A percentile compares a stretch with the other conserved stretches of the same genome.
These are phyloP conservation scores for Oncopeltus fasciatus DNA, from an alignment of 1,140 invertebrate genomes.

Conservation along the genomic window DNA sequence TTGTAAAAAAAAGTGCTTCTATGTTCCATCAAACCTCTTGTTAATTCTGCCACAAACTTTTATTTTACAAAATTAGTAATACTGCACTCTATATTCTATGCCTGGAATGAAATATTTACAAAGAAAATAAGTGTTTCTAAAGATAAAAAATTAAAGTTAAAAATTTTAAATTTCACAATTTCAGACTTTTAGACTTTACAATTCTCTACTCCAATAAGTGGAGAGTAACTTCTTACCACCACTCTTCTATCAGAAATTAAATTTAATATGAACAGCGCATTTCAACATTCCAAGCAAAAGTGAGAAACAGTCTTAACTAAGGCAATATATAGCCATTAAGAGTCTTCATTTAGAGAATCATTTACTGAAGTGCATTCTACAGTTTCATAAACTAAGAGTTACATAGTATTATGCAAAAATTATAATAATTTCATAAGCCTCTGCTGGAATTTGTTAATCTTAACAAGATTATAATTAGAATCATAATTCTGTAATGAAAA, in stretches of 20 bases:
- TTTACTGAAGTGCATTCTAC: too few relatives aligned
- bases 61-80: background rate
- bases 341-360: too few relatives aligned
- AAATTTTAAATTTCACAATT: constrained; percentile 23
- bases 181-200: constrained; percentile 21
- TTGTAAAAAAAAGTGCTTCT: too few relatives aligned
- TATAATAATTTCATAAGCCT: too few relatives aligned
- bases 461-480: too few relatives aligned
- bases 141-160: constrained; percentile 22
- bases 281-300: constrained; percentile 5
- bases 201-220: constrained; percentile 12
- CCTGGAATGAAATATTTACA: background rate
- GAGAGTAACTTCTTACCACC: background rate
- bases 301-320: constrained; percentile 15
- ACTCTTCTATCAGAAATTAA: background rate
- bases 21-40: too few relatives aligned
- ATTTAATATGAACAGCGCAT: background rate
- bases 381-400: too few relatives aligned
- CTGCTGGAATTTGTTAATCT: too few relatives aligned
- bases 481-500: too few relatives aligned
- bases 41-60: background rate
- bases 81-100: background rate
- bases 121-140: constrained; percentile 5
- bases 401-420: too few relatives aligned
- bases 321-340: background rate